These are phyloP conservation scores for Festucalex cinctus DNA, from an alignment of 2,113 vertebrate genomes.

Conservation along the genomic window DNA sequence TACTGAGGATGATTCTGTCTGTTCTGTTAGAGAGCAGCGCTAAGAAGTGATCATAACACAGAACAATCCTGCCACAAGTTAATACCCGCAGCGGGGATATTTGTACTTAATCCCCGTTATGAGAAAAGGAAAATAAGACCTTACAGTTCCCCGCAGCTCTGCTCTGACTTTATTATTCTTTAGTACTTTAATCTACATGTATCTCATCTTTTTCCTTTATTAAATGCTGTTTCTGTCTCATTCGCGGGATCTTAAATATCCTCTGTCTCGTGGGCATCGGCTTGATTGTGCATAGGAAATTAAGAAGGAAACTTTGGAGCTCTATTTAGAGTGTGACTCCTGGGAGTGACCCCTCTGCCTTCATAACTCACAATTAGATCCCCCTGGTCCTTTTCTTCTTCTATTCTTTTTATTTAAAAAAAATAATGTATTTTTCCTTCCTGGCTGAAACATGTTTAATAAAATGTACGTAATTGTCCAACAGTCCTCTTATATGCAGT, in stretches of 20 bases:
- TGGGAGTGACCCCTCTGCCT: slow-evolving; percentile 53
- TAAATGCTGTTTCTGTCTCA: slow-evolving; percentile 65
- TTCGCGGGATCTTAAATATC: slow-evolving; percentile 69
- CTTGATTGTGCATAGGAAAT: slow-evolving; percentile 75
- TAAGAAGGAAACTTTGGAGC: slow-evolving; percentile 65
- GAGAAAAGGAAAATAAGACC: slow-evolving; percentile 50
- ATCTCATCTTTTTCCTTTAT: slow-evolving; percentile 61
- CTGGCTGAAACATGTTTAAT: slow-evolving; percentile 49
- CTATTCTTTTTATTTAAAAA: slow-evolving; percentile 32
- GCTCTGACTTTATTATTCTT: slow-evolving; percentile 51
- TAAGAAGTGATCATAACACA: slow-evolving; percentile 46
- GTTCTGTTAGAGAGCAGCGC: slow-evolving; percentile 22
- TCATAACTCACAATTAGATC: slow-evolving; percentile 64
- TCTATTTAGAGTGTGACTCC: slow-evolving; percentile 69
- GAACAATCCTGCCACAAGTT: slow-evolving; percentile 44
- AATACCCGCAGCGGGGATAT: slow-evolving; percentile 50
- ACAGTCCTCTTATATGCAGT: too few species aligned
- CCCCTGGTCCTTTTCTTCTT: slow-evolving; percentile 17
- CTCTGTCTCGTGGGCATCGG: slow-evolving; percentile 59
- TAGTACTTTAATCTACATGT: slow-evolving; percentile 61
- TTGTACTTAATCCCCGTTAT: slow-evolving; percentile 60
- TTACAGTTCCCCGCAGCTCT: slow-evolving; percentile 60
- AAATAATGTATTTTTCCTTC: too few species aligned
- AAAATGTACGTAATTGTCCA: slow-evolving; percentile 56
- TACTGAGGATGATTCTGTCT: slow-evolving; percentile 29